Base-by-base conservation (phyloP, 1,140 invertebrate genomes). In the Steinernema feltiae region DNA sequence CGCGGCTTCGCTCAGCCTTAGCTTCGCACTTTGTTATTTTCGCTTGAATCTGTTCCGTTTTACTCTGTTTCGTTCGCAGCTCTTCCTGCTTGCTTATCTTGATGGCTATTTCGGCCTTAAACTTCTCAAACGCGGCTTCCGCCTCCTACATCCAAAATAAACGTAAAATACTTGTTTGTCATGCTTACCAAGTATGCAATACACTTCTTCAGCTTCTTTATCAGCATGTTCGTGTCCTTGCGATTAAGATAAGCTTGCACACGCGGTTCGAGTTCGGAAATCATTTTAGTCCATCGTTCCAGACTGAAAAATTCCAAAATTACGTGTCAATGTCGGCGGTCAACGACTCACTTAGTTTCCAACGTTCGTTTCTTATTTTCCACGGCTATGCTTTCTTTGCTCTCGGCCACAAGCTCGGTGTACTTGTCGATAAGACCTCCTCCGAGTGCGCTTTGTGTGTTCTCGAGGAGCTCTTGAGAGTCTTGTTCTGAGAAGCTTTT, bases 401-500 rank as follows among this genome's bases (percentile, higher is more conserved):
- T 77, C 53, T 48, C 81, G 79, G 77, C 81, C 63, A 53, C 88
- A n/a, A 89, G 73, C 29, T 83, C 81, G 70, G 84, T 76, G 75
- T 89, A 89, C 18, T 82, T 80, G 32, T 87, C 84, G 77, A 84
- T 85, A 77, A 90, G 76, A 21, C 80, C 77, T n/a, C 73, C 30
- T n/a, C 83, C 79, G 3, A 92, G 92, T 0, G 93, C 90, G 78
- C 91, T 90, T 83, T 94, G 90, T 41, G 95, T 97, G 82, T 92
- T 93, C 78, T 91, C 88, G 1, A 99, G 87, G 0, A 97, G 87
- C 76, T 92, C 89, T 79, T 92, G 90, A 0, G 91, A 88, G 82
- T 93, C 90, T 91, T 98, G 92, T 85, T 93, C 92, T 0, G 94
- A 92, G 90, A 98, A 99, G 84, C 95, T 93, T 84, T 94, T 92